Percentiles rank a stretch among this genome's conserved stretches.
Evolutionary conservation across 1,140 invertebrate genomes (phyloP).

Genomic region (Drosophila burlai): DNA sequence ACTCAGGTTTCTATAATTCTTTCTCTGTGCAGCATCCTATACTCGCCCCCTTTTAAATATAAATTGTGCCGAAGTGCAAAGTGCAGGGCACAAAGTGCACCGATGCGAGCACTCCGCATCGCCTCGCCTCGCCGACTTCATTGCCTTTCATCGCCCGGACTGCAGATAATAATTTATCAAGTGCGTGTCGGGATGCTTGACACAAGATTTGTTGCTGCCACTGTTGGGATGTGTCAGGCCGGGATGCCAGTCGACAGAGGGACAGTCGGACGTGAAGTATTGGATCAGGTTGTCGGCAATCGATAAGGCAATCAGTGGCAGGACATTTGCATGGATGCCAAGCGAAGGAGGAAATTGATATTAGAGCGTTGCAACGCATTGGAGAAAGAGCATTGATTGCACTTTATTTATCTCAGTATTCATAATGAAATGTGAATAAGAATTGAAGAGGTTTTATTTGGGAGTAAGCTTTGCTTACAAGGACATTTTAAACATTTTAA

Average conservation of each 20-base stretch:
- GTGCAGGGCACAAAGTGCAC: conserved; percentile 53
- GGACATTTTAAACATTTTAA: neutral
- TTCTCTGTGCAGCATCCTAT: neutral
- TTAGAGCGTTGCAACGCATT: conserved; percentile 1
- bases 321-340: conserved; percentile 39
- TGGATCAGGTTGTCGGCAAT: conserved; percentile 39
- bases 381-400: neutral
- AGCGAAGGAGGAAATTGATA: conserved; percentile 31
- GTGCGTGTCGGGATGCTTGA: conserved; percentile 61
- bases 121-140: conserved; percentile 9
- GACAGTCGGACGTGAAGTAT: conserved; percentile 26
- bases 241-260: conserved; percentile 55
- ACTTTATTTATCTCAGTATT: neutral
- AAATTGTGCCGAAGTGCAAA: conserved; percentile 62
- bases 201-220: conserved; percentile 50
- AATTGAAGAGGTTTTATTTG: neutral
- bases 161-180: conserved; percentile 74
- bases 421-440: neutral
- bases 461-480: neutral
- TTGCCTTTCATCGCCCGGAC: conserved; percentile 56
- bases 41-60: conserved; percentile 52
- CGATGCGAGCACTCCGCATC: conserved; percentile 15
- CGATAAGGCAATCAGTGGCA: conserved; percentile 33
- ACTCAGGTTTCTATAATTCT: neutral
- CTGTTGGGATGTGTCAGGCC: conserved; percentile 42